A percentile compares a stretch with the other conserved stretches of the same genome.
phyloP scores from a whole-genome alignment of 2,797 vertebrate species.

The Bufotes viridis region DNA sequence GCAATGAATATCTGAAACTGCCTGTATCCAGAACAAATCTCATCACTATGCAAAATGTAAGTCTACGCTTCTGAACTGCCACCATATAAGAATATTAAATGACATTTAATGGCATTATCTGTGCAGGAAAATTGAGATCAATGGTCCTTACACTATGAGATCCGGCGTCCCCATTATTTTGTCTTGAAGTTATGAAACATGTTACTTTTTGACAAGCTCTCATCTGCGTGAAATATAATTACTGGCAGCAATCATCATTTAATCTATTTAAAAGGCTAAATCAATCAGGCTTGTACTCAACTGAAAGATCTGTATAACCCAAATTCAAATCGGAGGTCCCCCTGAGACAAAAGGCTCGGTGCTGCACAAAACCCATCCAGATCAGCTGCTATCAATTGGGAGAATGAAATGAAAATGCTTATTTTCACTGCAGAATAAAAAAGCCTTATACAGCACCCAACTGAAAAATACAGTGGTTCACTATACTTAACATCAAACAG shows the following conservation, averaged over 20 bases:
- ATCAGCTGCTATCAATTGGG: too few species aligned
- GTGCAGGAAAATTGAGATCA: not conserved
- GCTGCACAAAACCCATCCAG: too few species aligned
- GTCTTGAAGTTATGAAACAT: not conserved
- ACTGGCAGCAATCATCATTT: not conserved
- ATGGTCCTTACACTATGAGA: not conserved
- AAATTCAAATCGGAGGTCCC: too few species aligned
- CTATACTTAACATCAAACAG: too few species aligned
- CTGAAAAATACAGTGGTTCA: too few species aligned
- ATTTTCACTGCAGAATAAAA: too few species aligned
- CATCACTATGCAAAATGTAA: not conserved
- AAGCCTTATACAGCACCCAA: too few species aligned
- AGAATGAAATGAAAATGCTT: too few species aligned
- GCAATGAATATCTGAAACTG: not conserved
- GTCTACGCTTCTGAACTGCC: not conserved
- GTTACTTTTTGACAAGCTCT: not conserved
- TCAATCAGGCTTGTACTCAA: not conserved
- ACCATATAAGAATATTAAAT: not conserved
- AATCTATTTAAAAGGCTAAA: not conserved
- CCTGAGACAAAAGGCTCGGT: too few species aligned
- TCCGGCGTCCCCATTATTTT: not conserved
- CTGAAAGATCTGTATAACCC: not conserved
- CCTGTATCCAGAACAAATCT: not conserved
- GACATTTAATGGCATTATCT: slow-evolving; percentile 4
- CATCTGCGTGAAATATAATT: not conserved